Base-by-base conservation (phyloP, 2,888 invertebrate species). In the Pyrocoelia pectoralis region DNA sequence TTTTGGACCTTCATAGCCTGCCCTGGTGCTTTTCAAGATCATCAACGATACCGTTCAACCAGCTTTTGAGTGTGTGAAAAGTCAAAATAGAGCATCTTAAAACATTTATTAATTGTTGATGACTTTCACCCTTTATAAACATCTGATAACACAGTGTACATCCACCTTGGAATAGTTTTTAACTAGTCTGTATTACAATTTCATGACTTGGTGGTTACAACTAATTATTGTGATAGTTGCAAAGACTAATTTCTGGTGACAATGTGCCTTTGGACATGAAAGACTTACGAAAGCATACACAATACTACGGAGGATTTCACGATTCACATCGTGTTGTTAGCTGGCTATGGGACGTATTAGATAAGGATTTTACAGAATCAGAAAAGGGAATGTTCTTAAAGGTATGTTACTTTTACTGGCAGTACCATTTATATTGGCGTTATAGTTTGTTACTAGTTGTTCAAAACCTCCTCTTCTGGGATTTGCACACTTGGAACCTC, bases 231-330 rank as follows among this genome's bases (percentile, higher is more conserved):
- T 54, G 70, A 78, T 71, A 92, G 91, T 83, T 98, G 24, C 97
- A 98, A 83, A 88, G 97, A 58, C 84, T 98, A 15, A 97, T 98
- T 73, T 97, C 97, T 66, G 98, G 98, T 5, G 98, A 98, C 82
- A 97, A 95, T 77, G 91, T 91, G 29, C 97, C 97, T 0, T 83
- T 98, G 41, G 97, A 98, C 84, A 82, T 98, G 70, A 87, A 89
- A 70, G 95, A 95, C 82, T 81, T 95, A 66, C 85, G 96, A 1
- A 90, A 89, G 56, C 93, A 99, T 83, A 98, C 98, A 8, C 97
- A 98, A 82, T 99, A 99, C 84, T 99, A 98, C 83, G 99, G 99
- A 61, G 99, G 99, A 3, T 99, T 99, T 83, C 99, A 99, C 82
- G 95, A 95, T 85, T 95, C 95, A 64, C 98, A 98, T 84, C 88